Conservation (phyloP, 2,888 invertebrate genomes). For the Metellina segmentata region DNA sequence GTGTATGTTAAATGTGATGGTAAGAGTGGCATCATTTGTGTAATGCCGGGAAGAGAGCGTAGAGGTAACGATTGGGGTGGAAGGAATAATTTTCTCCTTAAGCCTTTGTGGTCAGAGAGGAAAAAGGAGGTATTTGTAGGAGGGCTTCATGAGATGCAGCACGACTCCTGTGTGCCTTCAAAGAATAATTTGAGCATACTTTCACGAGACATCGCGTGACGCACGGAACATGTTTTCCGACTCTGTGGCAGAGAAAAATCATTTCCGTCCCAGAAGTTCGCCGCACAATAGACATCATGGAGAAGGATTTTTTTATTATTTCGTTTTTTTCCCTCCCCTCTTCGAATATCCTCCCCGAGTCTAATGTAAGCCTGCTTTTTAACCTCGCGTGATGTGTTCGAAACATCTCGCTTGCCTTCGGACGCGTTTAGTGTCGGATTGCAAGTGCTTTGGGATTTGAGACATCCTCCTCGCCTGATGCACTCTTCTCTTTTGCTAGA, state of each 20-base stretch:
- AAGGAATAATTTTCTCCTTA: constrained; percentile 50
- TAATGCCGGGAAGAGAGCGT: not conserved
- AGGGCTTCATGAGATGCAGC: constrained; percentile 68
- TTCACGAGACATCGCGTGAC: constrained; percentile 74
- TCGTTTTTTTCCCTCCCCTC: constrained; percentile 43
- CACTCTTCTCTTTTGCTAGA: too few relatives aligned
- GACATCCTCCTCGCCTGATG: too few relatives aligned
- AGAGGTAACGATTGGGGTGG: constrained; percentile 26
- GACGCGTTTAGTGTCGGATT: not conserved
- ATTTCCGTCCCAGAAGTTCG: constrained; percentile 64
- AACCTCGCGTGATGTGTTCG: constrained; percentile 67
- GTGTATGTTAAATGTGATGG: too few relatives aligned
- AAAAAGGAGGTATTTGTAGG: constrained; percentile 8
- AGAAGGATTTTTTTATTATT: constrained; percentile 61
- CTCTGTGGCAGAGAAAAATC: constrained; percentile 72
- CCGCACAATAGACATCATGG: constrained; percentile 70
- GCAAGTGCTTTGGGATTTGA: not conserved
- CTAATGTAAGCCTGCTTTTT: constrained; percentile 20
- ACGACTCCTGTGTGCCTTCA: constrained; percentile 64
- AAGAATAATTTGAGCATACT: constrained; percentile 75
- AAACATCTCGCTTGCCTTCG: constrained; percentile 36
- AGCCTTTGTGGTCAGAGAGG: constrained; percentile 29
- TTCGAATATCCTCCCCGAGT: not conserved
- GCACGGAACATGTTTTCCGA: constrained; percentile 70
- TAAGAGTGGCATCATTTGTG: too few relatives aligned